Evolutionary conservation across 2,113 vertebrate genomes (phyloP).

Genomic region (Scomber scombrus): DNA sequence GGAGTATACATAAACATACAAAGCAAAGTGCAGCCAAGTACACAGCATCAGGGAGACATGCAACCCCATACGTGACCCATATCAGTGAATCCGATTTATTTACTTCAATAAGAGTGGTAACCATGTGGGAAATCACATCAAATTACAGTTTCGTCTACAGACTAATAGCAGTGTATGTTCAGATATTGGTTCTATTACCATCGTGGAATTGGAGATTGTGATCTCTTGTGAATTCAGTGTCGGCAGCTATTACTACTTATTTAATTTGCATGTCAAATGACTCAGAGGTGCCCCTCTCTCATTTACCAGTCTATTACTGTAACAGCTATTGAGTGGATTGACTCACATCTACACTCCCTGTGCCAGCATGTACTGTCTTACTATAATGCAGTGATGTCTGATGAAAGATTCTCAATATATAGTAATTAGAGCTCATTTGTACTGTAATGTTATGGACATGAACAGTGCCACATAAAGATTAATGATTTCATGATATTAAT

Average conservation of each 20-base stretch:
- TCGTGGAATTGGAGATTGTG: constrained; percentile 59
- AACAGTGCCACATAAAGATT: constrained; percentile 9
- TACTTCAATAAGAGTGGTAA: constrained; percentile 30
- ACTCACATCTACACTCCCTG: constrained; percentile 49
- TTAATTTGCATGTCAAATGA: constrained; percentile 79
- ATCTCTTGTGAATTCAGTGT: constrained; percentile 65
- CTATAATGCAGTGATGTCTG: constrained; percentile 21
- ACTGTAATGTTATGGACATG: constrained; percentile 30
- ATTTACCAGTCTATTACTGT: constrained; percentile 68
- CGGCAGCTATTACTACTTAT: constrained; percentile 71
- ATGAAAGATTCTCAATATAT: constrained; percentile 35
- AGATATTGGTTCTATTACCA: constrained; percentile 65
- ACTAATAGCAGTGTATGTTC: constrained; percentile 67
- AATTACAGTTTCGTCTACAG: constrained; percentile 58
- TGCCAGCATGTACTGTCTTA: background rate
- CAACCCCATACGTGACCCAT: constrained; percentile 3
- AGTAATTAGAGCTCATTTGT: constrained; percentile 35
- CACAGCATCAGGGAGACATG: constrained; percentile 19
- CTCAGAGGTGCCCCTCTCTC: constrained; percentile 35
- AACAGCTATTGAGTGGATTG: constrained; percentile 63
- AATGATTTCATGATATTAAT: constrained; percentile 14
- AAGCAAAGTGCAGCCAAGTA: constrained; percentile 12
- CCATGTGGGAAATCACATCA: constrained; percentile 73
- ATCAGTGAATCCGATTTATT: constrained; percentile 50
- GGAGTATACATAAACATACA: background rate